Percentiles rank a stretch among this genome's conserved stretches.
These are phyloP conservation scores for Andrena minutula DNA, from an alignment of 2,888 invertebrate genomes.

Conservation along the genomic window DNA sequence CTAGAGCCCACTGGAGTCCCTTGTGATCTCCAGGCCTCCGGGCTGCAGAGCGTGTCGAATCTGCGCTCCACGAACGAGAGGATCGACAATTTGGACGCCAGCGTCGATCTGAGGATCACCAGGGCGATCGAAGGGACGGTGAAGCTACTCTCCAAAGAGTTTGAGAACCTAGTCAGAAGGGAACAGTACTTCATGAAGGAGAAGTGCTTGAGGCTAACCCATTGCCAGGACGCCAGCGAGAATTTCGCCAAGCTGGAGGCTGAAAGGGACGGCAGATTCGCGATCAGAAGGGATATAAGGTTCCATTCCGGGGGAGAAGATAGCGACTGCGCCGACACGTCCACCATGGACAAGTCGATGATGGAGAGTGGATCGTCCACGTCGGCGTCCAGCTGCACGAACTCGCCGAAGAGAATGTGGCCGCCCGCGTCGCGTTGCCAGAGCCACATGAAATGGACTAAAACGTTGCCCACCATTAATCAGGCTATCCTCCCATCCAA, in stretches of 20 bases:
- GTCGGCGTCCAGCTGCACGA: slow-evolving; percentile 88
- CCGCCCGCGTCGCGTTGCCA: slow-evolving; percentile 83
- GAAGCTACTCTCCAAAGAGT: slow-evolving; percentile 81
- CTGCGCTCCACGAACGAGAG: slow-evolving; percentile 58
- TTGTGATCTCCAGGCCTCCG: slow-evolving; percentile 45
- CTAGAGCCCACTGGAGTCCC: slow-evolving; percentile 71
- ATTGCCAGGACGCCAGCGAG: slow-evolving; percentile 69
- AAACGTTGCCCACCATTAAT: slow-evolving; percentile 85
- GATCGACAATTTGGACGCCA: slow-evolving; percentile 65
- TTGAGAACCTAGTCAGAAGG: slow-evolving; percentile 80
- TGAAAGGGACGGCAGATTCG: slow-evolving; percentile 75
- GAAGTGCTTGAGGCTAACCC: slow-evolving; percentile 69
- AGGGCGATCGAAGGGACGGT: slow-evolving; percentile 82
- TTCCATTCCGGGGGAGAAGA: slow-evolving; percentile 88
- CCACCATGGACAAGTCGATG: slow-evolving; percentile 79
- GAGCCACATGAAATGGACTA: slow-evolving; percentile 85
- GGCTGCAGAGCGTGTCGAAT: slow-evolving; percentile 27
- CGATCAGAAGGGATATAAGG: slow-evolving; percentile 85
- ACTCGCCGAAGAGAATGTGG: slow-evolving; percentile 88
- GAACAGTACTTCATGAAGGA: slow-evolving; percentile 79
- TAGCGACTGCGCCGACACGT: slow-evolving; percentile 85
- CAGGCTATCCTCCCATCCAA: slow-evolving; percentile 81
- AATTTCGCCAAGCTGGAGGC: slow-evolving; percentile 79
- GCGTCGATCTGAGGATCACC: slow-evolving; percentile 78
- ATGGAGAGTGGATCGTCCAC: slow-evolving; percentile 86